Percentiles rank a stretch among this genome's conserved stretches.
These are phyloP conservation scores for Phenganax subtilis DNA, from an alignment of 92 coral and sea anemone species.

Conservation along the genomic window DNA sequence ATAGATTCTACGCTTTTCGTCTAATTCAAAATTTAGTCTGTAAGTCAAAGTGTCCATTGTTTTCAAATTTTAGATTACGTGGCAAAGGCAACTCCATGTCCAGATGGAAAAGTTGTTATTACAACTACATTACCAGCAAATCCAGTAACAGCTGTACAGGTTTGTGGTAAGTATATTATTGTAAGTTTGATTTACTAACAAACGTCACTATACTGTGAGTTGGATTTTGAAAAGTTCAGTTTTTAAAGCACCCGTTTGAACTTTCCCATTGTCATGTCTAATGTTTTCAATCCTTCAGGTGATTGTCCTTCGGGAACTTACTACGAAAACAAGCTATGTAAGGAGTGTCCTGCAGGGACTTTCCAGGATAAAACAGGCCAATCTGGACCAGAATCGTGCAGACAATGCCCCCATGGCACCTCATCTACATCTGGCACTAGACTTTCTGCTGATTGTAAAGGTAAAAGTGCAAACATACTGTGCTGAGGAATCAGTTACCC, in stretches of 20 bases:
- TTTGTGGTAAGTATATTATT: conserved; percentile 13
- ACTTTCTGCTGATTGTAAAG: background rate
- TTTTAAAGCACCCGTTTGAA: background rate
- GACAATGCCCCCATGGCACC: conserved; percentile 1
- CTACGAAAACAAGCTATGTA: conserved; percentile 50
- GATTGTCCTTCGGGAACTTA: conserved; percentile 76
- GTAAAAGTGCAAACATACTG: background rate
- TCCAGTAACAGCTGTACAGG: background rate
- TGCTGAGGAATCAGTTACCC: background rate
- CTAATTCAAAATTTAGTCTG: too few species aligned
- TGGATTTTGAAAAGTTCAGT: background rate
- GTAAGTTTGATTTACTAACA: background rate
- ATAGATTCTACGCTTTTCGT: too few species aligned
- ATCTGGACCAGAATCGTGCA: conserved; percentile 19
- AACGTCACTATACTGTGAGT: background rate
- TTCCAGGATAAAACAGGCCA: conserved; percentile 73
- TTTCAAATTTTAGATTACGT: conserved; percentile 17
- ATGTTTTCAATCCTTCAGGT: conserved; percentile 45
- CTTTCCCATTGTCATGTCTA: background rate
- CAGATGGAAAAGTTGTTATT: conserved; percentile 18
- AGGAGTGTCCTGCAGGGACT: conserved; percentile 61
- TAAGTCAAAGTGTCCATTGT: background rate
- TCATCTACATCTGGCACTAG: conserved; percentile 25
- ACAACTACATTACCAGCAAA: background rate
- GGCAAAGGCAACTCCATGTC: conserved; percentile 17